Percentiles rank a stretch among this genome's conserved stretches.
phyloP scores from a whole-genome alignment of 2,888 invertebrate species.

The Onthophagus sagittarius region DNA sequence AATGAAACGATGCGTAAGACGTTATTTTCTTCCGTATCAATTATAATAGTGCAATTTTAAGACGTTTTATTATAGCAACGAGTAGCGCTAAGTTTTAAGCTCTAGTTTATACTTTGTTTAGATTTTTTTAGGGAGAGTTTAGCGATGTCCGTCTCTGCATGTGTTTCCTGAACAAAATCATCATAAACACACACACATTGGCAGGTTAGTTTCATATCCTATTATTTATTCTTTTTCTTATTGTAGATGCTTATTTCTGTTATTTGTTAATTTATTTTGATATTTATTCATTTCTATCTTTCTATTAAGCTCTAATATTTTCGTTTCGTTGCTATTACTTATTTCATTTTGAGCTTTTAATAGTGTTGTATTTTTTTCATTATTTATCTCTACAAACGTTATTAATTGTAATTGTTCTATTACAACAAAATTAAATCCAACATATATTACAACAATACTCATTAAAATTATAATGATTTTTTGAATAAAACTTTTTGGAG shows the following conservation, averaged over 20 bases:
- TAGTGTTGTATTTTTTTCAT: background rate
- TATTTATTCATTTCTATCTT: slow-evolving; percentile 10
- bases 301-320: too few species aligned
- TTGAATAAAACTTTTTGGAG: too few species aligned
- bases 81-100: slow-evolving; percentile 22
- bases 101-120: slow-evolving; percentile 21
- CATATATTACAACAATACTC: too few species aligned
- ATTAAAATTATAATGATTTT: too few species aligned
- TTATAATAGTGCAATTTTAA: slow-evolving; percentile 21
- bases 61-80: slow-evolving; percentile 26
- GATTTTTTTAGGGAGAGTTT: slow-evolving; percentile 20
- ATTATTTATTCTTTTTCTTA: slow-evolving; percentile 10
- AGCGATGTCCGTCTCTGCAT: slow-evolving; percentile 22
- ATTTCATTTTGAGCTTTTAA: background rate
- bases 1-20: slow-evolving; percentile 22
- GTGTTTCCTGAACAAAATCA: slow-evolving; percentile 21
- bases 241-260: background rate
- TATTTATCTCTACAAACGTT: too few species aligned
- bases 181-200: slow-evolving; percentile 16
- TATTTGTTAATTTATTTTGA: slow-evolving; percentile 12
- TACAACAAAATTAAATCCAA: too few species aligned
- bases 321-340: too few species aligned
- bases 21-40: background rate
- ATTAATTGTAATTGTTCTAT: too few species aligned
- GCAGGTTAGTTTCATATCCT: slow-evolving; percentile 22